Conservation (phyloP, 1,140 invertebrate species). For the Drosophila mojavensis region DNA sequence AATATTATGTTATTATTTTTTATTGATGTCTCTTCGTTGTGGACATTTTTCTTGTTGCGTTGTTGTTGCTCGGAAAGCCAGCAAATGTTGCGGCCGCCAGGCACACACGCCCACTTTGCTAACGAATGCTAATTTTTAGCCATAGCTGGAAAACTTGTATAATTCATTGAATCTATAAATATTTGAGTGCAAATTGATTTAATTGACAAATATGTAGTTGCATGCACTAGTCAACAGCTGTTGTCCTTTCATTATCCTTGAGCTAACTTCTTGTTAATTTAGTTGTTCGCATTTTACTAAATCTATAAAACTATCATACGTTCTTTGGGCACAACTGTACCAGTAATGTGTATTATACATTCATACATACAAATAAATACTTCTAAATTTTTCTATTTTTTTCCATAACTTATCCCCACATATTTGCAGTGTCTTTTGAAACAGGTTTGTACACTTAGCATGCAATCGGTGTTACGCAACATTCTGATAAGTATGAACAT, state of each 20-base stretch:
- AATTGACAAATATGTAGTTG: neutral
- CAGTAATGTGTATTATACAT: neutral
- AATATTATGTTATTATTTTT: constrained; percentile 41
- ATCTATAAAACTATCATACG: neutral
- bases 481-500: constrained; percentile 31
- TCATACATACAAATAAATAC: no score
- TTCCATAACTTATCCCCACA: neutral
- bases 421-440: constrained; percentile 1
- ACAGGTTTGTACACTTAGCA: constrained; percentile 27
- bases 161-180: constrained; percentile 42
- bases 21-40: constrained; percentile 64
- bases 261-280: neutral
- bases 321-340: constrained; percentile 30
- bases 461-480: constrained; percentile 28
- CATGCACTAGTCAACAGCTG: constrained; percentile 34
- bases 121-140: constrained; percentile 16
- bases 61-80: constrained; percentile 30
- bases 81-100: constrained; percentile 45
- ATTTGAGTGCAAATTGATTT: constrained; percentile 7
- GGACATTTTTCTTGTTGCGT: constrained; percentile 38
- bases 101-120: constrained; percentile 30
- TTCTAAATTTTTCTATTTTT: neutral
- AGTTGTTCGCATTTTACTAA: neutral
- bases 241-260: constrained; percentile 34
- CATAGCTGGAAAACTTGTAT: constrained; percentile 35